Base-by-base conservation (phyloP, 2,113 vertebrate genomes). In the Amphiprion percula region DNA sequence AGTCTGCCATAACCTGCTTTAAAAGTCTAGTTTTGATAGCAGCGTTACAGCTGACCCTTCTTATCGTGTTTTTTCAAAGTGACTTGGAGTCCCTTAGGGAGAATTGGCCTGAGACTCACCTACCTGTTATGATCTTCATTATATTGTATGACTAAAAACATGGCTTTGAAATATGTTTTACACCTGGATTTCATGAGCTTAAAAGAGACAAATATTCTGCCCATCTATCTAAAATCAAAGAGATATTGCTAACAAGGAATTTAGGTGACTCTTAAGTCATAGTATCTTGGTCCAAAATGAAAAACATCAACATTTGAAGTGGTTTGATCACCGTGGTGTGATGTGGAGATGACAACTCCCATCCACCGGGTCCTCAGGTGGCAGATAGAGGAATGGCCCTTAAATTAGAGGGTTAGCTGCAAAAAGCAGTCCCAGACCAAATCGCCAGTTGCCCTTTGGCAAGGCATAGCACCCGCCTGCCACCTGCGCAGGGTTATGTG, bases 41-140 rank as follows among this genome's bases (percentile, higher is more conserved):
- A 30, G 46, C 82, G 64, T 69, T 78, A 60, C n/a, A 7, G 21
- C 33, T 88, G 77, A 82, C 83, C 74, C 87, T 85, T 89, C 72
- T 65, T 69, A 61, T 63, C 12, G 11, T 71, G 6, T 47, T 79
- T 71, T 81, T 67, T 63, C 37, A 44, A 63, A 79, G 37, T 58
- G 59, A 72, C 65, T 79, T 61, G 28, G 47, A 53, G 19, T 66
- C 62, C 39, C 59, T 85, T n/a, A 30, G 44, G 66, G 60, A 77
- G 47, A 24, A 14, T 74, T 62, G 52, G 21, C 39, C 68, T 23
- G 19, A 63, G 37, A 77, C 11, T 68, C 26, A 61, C 66, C 55
- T 55, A 54, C 47, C 67, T 69, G 52, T 77, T 79, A 53, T 74
- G 60, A 64, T 63, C 59, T 65, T 49, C 21, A 4, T 69, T 47